Percentiles rank a stretch among this genome's conserved stretches.
Evolutionary conservation across 2,113 vertebrate genomes (phyloP).

Genomic region (Xiphophorus maculatus): DNA sequence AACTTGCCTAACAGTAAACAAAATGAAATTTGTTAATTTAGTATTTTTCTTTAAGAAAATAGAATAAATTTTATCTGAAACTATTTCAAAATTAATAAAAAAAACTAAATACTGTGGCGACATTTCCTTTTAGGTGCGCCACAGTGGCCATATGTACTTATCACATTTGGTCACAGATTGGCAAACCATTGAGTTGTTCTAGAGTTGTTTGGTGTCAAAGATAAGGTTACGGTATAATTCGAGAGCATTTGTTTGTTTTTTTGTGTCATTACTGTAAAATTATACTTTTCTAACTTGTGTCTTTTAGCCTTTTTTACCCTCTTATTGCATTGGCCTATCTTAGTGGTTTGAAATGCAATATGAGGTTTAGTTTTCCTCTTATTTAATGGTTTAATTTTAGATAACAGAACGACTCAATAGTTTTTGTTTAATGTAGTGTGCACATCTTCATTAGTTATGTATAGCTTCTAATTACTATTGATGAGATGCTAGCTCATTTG

Average conservation of each 20-base stretch:
- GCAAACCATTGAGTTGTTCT: neutral
- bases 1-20: too few species aligned
- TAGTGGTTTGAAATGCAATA: slow-evolving; percentile 27
- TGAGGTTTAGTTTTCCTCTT: slow-evolving; percentile 44
- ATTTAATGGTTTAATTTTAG: slow-evolving; percentile 45
- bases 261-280: neutral
- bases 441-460: slow-evolving; percentile 81
- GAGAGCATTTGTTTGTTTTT: too few species aligned
- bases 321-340: slow-evolving; percentile 2
- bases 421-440: slow-evolving; percentile 71
- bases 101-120: too few species aligned
- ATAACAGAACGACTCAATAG: slow-evolving; percentile 52
- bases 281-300: neutral
- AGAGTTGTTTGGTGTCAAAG: neutral
- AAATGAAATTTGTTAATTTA: too few species aligned
- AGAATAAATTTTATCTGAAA: too few species aligned
- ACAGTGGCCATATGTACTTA: too few species aligned
- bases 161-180: too few species aligned
- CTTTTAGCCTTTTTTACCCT: neutral
- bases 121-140: too few species aligned
- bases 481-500: slow-evolving; percentile 77
- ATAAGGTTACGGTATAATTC: neutral
- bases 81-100: too few species aligned
- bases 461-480: slow-evolving; percentile 82
- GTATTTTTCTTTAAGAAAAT: too few species aligned